Evolutionary conservation across 1,140 invertebrate genomes (phyloP).

Genomic region (Trichonephila clavipes): DNA sequence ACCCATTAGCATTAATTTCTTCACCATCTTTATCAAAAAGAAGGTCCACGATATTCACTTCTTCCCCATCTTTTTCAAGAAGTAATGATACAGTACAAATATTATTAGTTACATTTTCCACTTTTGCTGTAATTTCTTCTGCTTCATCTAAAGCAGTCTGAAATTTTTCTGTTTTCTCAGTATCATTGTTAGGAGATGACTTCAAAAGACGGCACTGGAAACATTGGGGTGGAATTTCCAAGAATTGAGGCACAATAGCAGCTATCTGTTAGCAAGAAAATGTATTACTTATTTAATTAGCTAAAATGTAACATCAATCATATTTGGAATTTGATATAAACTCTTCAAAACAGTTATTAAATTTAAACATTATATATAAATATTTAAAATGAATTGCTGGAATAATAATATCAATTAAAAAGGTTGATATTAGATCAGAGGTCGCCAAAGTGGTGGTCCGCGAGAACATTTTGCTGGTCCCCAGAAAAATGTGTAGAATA

Average conservation of each 20-base stretch:
- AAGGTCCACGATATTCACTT: constrained; percentile 60
- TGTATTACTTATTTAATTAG: too few species aligned
- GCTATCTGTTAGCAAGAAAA: constrained; percentile 20
- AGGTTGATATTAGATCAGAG: too few species aligned
- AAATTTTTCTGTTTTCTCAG: neutral
- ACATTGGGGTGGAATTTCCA: constrained; percentile 16
- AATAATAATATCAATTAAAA: too few species aligned
- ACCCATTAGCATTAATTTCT: constrained; percentile 59
- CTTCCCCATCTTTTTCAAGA: constrained; percentile 39
- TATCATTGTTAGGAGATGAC: neutral
- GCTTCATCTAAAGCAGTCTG: neutral
- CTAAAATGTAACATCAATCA: too few species aligned
- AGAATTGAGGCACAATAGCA: constrained; percentile 29
- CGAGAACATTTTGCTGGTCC: too few species aligned
- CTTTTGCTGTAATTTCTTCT: constrained; percentile 55
- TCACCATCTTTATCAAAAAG: constrained; percentile 48
- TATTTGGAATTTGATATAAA: too few species aligned
- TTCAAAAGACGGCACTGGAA: constrained; percentile 42
- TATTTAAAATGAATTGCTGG: too few species aligned
- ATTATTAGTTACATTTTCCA: neutral
- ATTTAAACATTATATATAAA: too few species aligned
- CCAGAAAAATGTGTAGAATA: too few species aligned
- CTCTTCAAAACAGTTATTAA: too few species aligned
- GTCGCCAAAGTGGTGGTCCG: too few species aligned
- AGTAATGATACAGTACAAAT: constrained; percentile 32